Percentiles rank a stretch among this genome's conserved stretches.
phyloP scores from a whole-genome alignment of 2,888 invertebrate species.

The Schrankia costaestrigalis region DNA sequence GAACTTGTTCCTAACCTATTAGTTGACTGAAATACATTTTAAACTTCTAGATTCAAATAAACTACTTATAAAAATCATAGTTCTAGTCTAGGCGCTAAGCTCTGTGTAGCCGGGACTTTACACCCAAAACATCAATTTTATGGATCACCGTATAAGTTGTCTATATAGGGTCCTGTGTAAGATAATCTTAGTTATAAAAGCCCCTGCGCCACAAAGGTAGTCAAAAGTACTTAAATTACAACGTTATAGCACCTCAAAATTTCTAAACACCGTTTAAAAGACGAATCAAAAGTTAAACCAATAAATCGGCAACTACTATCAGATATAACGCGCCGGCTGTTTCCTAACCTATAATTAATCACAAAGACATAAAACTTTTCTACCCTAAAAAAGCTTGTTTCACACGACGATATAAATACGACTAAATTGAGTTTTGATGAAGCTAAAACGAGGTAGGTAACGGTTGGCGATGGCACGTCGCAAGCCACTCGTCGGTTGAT shows the following conservation, averaged over 20 bases:
- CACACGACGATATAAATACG: conserved; percentile 48
- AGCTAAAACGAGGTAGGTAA: conserved; percentile 40
- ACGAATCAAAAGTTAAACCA: conserved; percentile 22
- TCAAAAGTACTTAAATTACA: neutral
- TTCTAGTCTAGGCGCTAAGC: too few species aligned
- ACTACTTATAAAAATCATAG: too few species aligned
- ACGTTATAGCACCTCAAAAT: neutral
- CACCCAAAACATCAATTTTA: too few species aligned
- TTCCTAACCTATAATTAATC: conserved; percentile 49
- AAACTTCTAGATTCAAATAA: too few species aligned
- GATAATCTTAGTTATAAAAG: too few species aligned
- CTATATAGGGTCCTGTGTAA: too few species aligned
- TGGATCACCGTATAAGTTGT: too few species aligned
- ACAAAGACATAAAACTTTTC: conserved; percentile 51
- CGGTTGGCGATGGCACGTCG: conserved; percentile 41
- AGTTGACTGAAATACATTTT: too few species aligned
- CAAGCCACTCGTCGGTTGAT: conserved; percentile 29
- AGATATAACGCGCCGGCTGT: conserved; percentile 25
- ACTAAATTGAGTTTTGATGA: conserved; percentile 59
- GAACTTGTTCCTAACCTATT: too few species aligned
- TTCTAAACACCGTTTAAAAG: conserved; percentile 19
- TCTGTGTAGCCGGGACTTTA: too few species aligned
- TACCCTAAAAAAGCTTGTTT: conserved; percentile 47
- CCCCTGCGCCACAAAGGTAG: neutral
- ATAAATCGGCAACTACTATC: conserved; percentile 29